Evolutionary conservation across 2,888 invertebrate species (phyloP).

Genomic region (Sinotaia quadrata): DNA sequence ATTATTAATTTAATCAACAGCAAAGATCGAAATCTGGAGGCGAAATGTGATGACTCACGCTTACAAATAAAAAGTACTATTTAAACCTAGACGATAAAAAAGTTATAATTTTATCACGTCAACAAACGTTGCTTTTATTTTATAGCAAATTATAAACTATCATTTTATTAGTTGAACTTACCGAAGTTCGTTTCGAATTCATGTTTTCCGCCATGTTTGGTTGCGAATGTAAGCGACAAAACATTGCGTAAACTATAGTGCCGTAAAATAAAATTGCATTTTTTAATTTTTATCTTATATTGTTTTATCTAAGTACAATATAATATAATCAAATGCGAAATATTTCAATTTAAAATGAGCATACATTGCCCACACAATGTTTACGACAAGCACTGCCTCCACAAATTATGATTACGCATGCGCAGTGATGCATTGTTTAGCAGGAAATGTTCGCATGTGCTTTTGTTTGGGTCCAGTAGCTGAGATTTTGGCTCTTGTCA

Average conservation of each 20-base stretch:
- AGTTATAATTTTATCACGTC: no score
- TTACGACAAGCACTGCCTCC: constrained; percentile 23
- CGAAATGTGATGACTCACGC: no score
- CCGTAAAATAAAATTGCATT: neutral
- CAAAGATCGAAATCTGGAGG: no score
- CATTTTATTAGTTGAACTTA: no score
- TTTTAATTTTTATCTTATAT: neutral
- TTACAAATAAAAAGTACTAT: no score
- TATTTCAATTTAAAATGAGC: neutral
- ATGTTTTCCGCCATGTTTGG: constrained; percentile 12
- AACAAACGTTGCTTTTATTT: no score
- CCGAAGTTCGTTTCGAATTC: constrained; percentile 3
- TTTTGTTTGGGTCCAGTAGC: constrained; percentile 31
- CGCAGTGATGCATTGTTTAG: constrained; percentile 37
- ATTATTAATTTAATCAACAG: no score
- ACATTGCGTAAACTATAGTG: neutral
- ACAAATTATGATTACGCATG: constrained; percentile 35
- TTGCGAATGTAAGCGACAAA: constrained; percentile 27
- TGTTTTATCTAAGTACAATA: no score
- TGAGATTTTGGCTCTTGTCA: constrained; percentile 21
- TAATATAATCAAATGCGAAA: neutral
- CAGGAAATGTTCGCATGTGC: constrained; percentile 42
- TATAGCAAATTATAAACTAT: no score
- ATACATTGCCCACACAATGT: no score
- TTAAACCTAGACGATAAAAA: no score